Evolutionary conservation across 2,888 invertebrate species (phyloP).

Genomic region (Helleia helle): DNA sequence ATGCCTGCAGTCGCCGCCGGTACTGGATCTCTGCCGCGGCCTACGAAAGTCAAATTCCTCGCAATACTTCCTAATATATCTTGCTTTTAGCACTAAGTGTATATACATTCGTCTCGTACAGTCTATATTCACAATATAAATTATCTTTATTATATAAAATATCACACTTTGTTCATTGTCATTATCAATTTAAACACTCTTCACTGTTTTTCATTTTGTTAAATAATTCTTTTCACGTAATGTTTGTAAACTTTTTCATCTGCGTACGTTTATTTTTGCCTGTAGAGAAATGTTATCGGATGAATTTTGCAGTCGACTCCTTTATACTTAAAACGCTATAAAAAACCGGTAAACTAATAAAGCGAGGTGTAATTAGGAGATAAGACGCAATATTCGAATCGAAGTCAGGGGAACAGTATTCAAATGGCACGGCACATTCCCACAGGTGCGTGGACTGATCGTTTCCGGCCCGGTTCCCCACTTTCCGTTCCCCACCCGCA

Average conservation of each 20-base stretch:
- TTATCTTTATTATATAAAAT: slow-evolving; percentile 39
- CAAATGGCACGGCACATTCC: slow-evolving; percentile 53
- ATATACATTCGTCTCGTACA: slow-evolving; percentile 25
- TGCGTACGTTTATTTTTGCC: slow-evolving; percentile 30
- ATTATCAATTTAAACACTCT: slow-evolving; percentile 61
- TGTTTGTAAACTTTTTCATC: slow-evolving; percentile 41
- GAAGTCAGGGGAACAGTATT: slow-evolving; percentile 35
- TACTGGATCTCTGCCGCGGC: slow-evolving; percentile 43
- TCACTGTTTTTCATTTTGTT: slow-evolving; percentile 71
- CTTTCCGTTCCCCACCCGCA: slow-evolving; percentile 30
- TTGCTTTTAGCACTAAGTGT: slow-evolving; percentile 14
- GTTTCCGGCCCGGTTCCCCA: slow-evolving; percentile 63
- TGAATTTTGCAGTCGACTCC: slow-evolving; percentile 36
- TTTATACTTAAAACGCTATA: slow-evolving; percentile 8
- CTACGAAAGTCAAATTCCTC: slow-evolving; percentile 33
- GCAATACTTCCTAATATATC: slow-evolving; percentile 30
- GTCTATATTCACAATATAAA: slow-evolving; percentile 24
- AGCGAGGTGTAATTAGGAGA: slow-evolving; percentile 22
- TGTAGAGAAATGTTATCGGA: slow-evolving; percentile 24
- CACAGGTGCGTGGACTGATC: slow-evolving; percentile 65
- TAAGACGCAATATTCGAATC: slow-evolving; percentile 30
- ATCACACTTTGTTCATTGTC: slow-evolving; percentile 52
- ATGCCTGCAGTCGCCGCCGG: slow-evolving; percentile 77
- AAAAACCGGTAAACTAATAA: slow-evolving; percentile 3
- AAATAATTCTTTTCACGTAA: slow-evolving; percentile 47